These are phyloP conservation scores for Centropus unirufus DNA, from an alignment of 2,113 vertebrate species.

Conservation along the genomic window DNA sequence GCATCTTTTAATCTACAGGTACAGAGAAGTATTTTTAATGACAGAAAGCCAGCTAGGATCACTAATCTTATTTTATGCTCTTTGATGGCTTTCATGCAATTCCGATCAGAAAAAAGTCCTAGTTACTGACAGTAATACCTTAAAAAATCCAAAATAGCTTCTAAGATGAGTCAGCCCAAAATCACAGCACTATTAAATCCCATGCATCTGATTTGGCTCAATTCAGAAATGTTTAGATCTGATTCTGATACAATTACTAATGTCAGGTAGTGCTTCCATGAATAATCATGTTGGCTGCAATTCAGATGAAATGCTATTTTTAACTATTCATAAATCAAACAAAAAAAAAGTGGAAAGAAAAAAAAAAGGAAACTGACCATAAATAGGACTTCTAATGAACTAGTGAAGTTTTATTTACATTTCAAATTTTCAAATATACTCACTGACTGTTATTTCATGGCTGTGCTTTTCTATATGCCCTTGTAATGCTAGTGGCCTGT, in stretches of 20 bases:
- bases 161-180: conserved; percentile 59
- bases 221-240: conserved; percentile 62
- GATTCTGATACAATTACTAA: conserved; percentile 55
- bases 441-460: not conserved
- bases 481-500: not conserved
- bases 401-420: not conserved
- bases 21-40: conserved; percentile 15
- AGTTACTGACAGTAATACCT: conserved; percentile 51
- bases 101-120: not conserved
- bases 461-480: not conserved
- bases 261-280: conserved; percentile 35
- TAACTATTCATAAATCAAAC: not conserved
- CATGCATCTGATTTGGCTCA: conserved; percentile 38
- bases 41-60: not conserved
- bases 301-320: conserved; percentile 39
- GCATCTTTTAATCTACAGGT: not conserved
- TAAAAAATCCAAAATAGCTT: conserved; percentile 61
- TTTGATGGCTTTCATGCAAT: conserved; percentile 39
- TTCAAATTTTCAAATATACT: not conserved
- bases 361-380: not conserved
- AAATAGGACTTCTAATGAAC: not conserved
- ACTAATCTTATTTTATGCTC: not conserved
- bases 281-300: conserved; percentile 26
- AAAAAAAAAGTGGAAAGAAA: not conserved
- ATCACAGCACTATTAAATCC: conserved; percentile 51